These are phyloP conservation scores for Adrianichthys oophorus DNA, from an alignment of 2,797 vertebrate species.

Conservation along the genomic window DNA sequence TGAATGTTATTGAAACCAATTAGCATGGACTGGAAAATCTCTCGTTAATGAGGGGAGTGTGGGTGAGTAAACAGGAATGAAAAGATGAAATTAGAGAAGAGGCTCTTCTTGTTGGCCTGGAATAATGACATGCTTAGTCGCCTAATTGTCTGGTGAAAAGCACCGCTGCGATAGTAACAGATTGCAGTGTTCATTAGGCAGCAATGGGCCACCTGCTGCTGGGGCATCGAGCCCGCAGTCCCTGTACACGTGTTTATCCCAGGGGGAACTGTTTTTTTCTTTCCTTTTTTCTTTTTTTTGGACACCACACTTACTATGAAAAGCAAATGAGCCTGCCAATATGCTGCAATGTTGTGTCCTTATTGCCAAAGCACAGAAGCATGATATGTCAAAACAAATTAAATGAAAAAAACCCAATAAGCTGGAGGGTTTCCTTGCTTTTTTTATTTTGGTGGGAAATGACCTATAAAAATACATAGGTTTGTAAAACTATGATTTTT, in stretches of 20 bases:
- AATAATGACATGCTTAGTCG: conserved; percentile 99
- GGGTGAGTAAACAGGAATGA: conserved; percentile 99
- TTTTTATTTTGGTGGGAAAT: conserved; percentile 49
- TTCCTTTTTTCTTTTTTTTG: conserved; percentile 66
- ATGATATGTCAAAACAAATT: conserved; percentile 92
- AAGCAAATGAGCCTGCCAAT: conserved; percentile 99
- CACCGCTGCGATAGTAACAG: conserved; percentile 92
- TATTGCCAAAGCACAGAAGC: conserved; percentile 95
- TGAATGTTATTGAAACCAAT: conserved; percentile 99
- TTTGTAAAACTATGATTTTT: conserved; percentile 54
- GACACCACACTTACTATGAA: conserved; percentile 93
- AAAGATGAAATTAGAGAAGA: conserved; percentile 99
- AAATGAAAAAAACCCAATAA: conserved; percentile 88
- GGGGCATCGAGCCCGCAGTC: conserved; percentile 88
- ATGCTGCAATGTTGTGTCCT: conserved; percentile 98
- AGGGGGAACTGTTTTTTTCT: conserved; percentile 76
- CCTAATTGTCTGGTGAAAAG: conserved; percentile 99
- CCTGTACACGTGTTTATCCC: conserved; percentile 92
- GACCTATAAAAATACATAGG: conserved; percentile 60
- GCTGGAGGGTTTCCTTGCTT: conserved; percentile 53
- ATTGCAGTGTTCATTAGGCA: conserved; percentile 99
- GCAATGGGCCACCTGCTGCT: conserved; percentile 99
- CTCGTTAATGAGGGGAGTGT: conserved; percentile 99
- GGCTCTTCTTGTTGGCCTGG: conserved; percentile 98
- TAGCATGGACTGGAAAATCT: conserved; percentile 99